Base-by-base conservation (phyloP, 2,797 vertebrate genomes). In the Euphonia xanthogaster region DNA sequence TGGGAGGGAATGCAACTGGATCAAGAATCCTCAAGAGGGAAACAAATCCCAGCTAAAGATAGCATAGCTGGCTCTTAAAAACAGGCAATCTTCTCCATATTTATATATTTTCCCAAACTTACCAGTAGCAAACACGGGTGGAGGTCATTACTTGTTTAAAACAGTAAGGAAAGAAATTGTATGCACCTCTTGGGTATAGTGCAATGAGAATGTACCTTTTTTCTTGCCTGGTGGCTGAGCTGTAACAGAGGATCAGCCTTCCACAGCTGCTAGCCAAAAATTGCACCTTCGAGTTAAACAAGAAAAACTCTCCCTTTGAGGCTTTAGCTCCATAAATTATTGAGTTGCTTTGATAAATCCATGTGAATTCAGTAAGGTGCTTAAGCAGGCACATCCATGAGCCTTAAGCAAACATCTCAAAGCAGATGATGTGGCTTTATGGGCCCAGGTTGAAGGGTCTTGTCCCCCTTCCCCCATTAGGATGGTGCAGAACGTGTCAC, bases 81-180 rank as follows among this genome's bases (percentile, higher is more conserved):
- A 30, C 53, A 76, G 19, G 30, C 5, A 37, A 0, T 51, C 44
- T 66, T 70, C 54, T 86, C 54, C 24, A 12, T 81, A 48, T 74
- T 74, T 85, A 14, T 65, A 11, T 84, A 12, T 91, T 87, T 77
- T 75, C 50, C 73, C 47, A 68, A 57, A 74, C 15, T 53, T 83
- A 42, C 2, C 78, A 75, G 35, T 44, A 80, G 79, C 50, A 73
- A 78, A 75, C 51, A 74, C 21, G 44, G 50, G 45, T 86, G 68
- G 60, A 96, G 81, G 81, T 93, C 65, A 12, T 74, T 72, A 31
- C 63, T 85, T 89, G n/a, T 45, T 63, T 89, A 88, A 80, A 94
- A 27, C 33, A 65, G 31, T 55, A 77, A 58, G 50, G 25, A 42
- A 62, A 85, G 5, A 37, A 70, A 42, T 17, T 28, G 10, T 39